Conservation (phyloP, 2,888 invertebrate genomes). For the Cryptophagus acutangulus region DNA sequence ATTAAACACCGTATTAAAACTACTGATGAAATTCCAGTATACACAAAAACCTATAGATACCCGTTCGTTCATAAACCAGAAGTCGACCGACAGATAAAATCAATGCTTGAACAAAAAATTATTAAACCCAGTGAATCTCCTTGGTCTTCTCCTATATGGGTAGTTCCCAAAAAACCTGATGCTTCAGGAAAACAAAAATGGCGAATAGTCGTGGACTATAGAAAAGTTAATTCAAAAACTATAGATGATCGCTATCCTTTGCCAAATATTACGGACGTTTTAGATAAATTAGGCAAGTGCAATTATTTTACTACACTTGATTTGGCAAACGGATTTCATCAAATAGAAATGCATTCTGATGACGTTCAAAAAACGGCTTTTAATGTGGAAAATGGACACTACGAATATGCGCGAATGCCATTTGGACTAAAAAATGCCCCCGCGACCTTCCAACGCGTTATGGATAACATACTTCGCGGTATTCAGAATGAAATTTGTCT, state of each 20-base stretch:
- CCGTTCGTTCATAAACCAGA: slow-evolving; percentile 27
- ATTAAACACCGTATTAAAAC: too few relatives aligned
- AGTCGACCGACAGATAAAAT: slow-evolving; percentile 21
- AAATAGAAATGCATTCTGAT: slow-evolving; percentile 25
- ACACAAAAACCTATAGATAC: too few relatives aligned
- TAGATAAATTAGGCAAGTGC: slow-evolving; percentile 34
- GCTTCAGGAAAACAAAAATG: slow-evolving; percentile 21
- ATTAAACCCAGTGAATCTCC: slow-evolving; percentile 18
- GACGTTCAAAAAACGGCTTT: slow-evolving; percentile 31
- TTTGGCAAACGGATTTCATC: slow-evolving; percentile 30
- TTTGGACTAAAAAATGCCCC: slow-evolving; percentile 31
- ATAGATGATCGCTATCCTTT: slow-evolving; percentile 33
- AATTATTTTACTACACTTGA: slow-evolving; percentile 30
- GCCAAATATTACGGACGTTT: slow-evolving; percentile 34
- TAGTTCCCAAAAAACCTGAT: slow-evolving; percentile 22
- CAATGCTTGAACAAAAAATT: slow-evolving; percentile 21
- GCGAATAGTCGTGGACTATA: slow-evolving; percentile 20
- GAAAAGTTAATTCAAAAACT: slow-evolving; percentile 18
- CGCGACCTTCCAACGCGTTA: slow-evolving; percentile 31
- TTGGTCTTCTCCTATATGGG: slow-evolving; percentile 22
- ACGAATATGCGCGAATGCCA: slow-evolving; percentile 31
- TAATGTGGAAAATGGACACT: slow-evolving; percentile 26
- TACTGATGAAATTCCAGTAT: too few relatives aligned
- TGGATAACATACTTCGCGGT: slow-evolving; percentile 30
- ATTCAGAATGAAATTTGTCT: background rate